A percentile compares a stretch with the other conserved stretches of the same genome.
These are phyloP conservation scores for Ochropacha duplaris DNA, from an alignment of 2,888 invertebrate genomes.

Conservation along the genomic window DNA sequence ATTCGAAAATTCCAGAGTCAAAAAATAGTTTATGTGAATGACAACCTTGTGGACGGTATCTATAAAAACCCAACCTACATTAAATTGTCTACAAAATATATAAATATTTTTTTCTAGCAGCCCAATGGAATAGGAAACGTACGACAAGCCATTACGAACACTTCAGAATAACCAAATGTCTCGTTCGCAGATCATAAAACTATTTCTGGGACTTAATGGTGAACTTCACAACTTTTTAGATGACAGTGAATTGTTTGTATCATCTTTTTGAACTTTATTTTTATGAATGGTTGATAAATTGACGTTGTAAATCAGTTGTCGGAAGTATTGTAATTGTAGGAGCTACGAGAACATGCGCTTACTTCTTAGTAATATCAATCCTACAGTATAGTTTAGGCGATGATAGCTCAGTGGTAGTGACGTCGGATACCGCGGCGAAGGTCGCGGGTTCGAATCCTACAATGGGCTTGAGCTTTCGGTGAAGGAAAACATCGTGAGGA, in stretches of 20 bases:
- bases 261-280: neutral
- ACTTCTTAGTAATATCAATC: neutral
- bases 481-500: too few species aligned
- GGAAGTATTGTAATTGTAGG: neutral
- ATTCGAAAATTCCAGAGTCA: neutral
- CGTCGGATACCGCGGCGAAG: too few species aligned
- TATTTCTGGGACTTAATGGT: constrained; percentile 14
- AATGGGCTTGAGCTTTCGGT: too few species aligned
- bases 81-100: neutral
- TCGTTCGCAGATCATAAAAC: constrained; percentile 17
- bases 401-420: too few species aligned
- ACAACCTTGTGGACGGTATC: neutral
- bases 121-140: neutral
- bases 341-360: neutral
- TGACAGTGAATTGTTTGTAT: constrained; percentile 8
- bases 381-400: too few species aligned
- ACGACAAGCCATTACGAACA: neutral
- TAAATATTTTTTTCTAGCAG: neutral
- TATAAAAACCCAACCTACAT: neutral
- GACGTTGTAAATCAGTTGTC: neutral
- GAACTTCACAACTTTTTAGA: constrained; percentile 12
- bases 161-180: constrained; percentile 1
- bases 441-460: too few species aligned
- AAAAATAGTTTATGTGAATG: neutral
- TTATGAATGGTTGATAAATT: neutral